A percentile compares a stretch with the other conserved stretches of the same genome.
phyloP scores from a whole-genome alignment of 2,888 invertebrate species.

The Stenotaenia linearis region DNA sequence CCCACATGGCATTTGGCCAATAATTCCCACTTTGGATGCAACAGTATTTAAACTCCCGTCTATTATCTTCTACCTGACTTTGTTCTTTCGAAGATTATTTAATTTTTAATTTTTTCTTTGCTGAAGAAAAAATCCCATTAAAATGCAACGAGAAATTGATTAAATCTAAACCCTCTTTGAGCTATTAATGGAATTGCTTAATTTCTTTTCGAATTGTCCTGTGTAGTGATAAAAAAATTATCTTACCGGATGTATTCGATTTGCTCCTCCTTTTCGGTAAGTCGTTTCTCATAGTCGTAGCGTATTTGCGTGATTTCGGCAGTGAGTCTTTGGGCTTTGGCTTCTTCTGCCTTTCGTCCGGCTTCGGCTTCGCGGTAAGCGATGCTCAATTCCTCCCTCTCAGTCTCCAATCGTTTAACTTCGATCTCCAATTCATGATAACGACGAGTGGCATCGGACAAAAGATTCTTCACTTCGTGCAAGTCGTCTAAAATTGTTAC shows the following conservation, averaged over 20 bases:
- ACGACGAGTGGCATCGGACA: constrained; percentile 93
- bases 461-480: constrained; percentile 84
- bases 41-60: neutral
- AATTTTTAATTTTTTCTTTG: too few species aligned
- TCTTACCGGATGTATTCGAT: constrained; percentile 93
- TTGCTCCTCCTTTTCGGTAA: constrained; percentile 98
- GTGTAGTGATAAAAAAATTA: too few species aligned
- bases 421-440: constrained; percentile 96
- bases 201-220: too few species aligned
- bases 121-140: too few species aligned
- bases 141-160: too few species aligned
- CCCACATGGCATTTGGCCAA: neutral
- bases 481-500: constrained; percentile 77
- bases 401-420: constrained; percentile 95
- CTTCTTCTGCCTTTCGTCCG: constrained; percentile 94
- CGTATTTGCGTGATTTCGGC: constrained; percentile 91
- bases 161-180: too few species aligned
- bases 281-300: constrained; percentile 92
- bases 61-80: too few species aligned
- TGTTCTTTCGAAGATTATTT: too few species aligned
- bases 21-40: neutral
- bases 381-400: constrained; percentile 95
- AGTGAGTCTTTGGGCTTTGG: constrained; percentile 84
- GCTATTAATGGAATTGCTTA: too few species aligned
- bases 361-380: constrained; percentile 99